phyloP scores from a whole-genome alignment of 2,797 vertebrate species.

The Discoglossus pictus region DNA sequence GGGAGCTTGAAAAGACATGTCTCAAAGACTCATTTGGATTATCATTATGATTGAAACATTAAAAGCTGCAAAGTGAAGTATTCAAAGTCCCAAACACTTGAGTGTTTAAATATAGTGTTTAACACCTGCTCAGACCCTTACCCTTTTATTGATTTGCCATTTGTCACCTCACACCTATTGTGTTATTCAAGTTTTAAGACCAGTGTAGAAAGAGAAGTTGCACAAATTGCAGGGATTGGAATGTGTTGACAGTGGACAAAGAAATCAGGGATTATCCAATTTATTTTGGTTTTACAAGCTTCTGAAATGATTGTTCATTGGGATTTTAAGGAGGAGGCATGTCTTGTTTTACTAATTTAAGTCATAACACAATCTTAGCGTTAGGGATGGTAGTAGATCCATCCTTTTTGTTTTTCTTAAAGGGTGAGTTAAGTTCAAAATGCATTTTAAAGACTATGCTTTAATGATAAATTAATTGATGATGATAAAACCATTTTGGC shows the following conservation, averaged over 20 bases:
- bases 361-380: too few relatives aligned
- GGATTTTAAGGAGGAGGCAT: too few relatives aligned
- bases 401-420: too few relatives aligned
- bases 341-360: too few relatives aligned
- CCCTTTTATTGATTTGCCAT: too few relatives aligned
- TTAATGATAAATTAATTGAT: too few relatives aligned
- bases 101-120: not conserved
- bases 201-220: not conserved
- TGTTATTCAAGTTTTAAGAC: too few relatives aligned
- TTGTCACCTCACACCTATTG: slow-evolving; percentile 7
- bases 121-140: not conserved
- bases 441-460: too few relatives aligned
- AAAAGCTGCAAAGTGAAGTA: not conserved
- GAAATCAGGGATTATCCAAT: not conserved
- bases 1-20: not conserved
- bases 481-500: too few relatives aligned
- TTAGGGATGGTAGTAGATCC: too few relatives aligned
- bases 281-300: slow-evolving; percentile 1
- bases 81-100: not conserved
- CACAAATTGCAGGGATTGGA: not conserved
- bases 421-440: too few relatives aligned
- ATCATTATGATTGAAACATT: not conserved
- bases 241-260: not conserved
- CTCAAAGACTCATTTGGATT: not conserved
- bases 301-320: too few relatives aligned